These are phyloP conservation scores for Etheostoma nigrum DNA, from an alignment of 2,797 vertebrate genomes.

Conservation along the genomic window DNA sequence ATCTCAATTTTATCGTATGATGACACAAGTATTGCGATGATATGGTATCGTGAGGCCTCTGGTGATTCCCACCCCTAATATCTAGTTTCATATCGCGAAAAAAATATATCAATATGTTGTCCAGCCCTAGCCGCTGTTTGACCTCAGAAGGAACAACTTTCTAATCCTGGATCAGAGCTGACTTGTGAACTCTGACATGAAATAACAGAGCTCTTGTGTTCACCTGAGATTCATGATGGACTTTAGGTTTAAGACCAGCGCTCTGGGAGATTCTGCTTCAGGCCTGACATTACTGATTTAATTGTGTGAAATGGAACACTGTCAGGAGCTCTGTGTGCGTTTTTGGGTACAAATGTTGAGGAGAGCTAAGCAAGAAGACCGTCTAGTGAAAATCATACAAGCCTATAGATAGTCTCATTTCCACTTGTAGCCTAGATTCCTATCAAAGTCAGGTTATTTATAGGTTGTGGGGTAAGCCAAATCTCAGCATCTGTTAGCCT, in stretches of 20 bases:
- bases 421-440: slow-evolving; percentile 39
- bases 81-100: too few species aligned
- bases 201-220: not conserved
- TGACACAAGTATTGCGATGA: too few species aligned
- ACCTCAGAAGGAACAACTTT: not conserved
- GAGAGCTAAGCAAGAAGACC: slow-evolving; percentile 9
- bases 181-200: slow-evolving; percentile 5
- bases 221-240: not conserved
- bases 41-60: too few species aligned
- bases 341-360: slow-evolving; percentile 15
- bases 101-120: too few species aligned
- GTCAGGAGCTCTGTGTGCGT: not conserved
- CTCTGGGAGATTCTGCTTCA: slow-evolving; percentile 1
- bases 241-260: not conserved
- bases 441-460: slow-evolving; percentile 57
- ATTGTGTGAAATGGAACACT: not conserved
- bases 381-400: slow-evolving; percentile 38
- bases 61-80: too few species aligned
- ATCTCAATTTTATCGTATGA: too few species aligned
- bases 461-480: slow-evolving; percentile 30
- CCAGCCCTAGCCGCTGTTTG: not conserved
- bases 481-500: slow-evolving; percentile 48
- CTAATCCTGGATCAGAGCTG: slow-evolving; percentile 16
- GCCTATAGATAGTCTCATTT: slow-evolving; percentile 16
- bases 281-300: not conserved